Evolutionary conservation across 2,113 vertebrate species (phyloP).

Genomic region (Tragelaphus strepsiceros): DNA sequence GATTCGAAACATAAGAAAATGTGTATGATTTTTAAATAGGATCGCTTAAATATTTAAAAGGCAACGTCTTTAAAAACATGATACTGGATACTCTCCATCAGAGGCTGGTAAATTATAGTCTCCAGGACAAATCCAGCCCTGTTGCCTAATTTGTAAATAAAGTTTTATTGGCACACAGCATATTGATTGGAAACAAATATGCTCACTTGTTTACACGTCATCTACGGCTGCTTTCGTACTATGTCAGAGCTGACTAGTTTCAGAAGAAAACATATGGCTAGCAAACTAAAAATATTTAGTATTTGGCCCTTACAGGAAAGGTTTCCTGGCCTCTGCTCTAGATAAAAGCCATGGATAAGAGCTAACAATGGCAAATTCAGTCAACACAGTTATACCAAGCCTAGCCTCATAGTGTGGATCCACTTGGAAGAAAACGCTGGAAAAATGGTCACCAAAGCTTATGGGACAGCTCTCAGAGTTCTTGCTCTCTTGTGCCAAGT

Average conservation of each 20-base stretch:
- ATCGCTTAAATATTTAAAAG: neutral
- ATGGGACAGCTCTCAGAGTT: neutral
- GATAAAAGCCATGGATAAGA: neutral
- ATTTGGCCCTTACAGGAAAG: neutral
- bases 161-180: constrained; percentile 47
- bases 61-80: neutral
- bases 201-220: neutral
- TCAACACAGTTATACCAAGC: neutral
- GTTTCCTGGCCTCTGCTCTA: neutral
- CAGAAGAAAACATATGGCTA: neutral
- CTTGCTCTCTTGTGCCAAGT: neutral
- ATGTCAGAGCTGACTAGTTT: neutral
- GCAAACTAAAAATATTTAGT: neutral
- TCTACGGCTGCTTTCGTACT: neutral
- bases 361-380: neutral
- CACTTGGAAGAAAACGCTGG: rapidly evolving
- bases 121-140: neutral
- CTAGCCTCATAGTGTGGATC: neutral
- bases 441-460: rapidly evolving
- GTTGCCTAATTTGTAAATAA: constrained; percentile 15
- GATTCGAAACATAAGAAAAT: neutral
- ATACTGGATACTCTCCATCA: neutral
- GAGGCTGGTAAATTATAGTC: neutral
- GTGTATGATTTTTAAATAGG: neutral
- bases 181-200: neutral